phyloP scores from a whole-genome alignment of 2,888 invertebrate species.

The Crioceris asparagi region DNA sequence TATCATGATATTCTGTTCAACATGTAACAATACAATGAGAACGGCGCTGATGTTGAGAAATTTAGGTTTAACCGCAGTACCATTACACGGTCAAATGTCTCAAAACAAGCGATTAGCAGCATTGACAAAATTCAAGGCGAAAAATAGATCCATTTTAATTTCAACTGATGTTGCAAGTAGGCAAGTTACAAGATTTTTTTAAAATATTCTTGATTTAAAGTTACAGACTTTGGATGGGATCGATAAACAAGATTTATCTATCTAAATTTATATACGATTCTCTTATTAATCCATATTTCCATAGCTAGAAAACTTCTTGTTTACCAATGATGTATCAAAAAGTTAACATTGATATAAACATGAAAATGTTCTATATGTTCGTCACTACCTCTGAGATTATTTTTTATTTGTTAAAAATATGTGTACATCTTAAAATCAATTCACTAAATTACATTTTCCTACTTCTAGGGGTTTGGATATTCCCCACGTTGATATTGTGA shows the following conservation, averaged over 20 bases:
- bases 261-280: too few relatives aligned
- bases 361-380: slow-evolving; percentile 17
- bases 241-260: too few relatives aligned
- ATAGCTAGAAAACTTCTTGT: neutral
- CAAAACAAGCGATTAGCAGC: slow-evolving; percentile 94
- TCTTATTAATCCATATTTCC: too few relatives aligned
- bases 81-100: slow-evolving; percentile 98
- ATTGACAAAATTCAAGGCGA: slow-evolving; percentile 91
- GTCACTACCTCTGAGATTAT: slow-evolving; percentile 31
- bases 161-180: slow-evolving; percentile 98
- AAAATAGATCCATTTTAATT: slow-evolving; percentile 85
- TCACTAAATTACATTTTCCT: slow-evolving; percentile 7
- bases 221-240: too few relatives aligned
- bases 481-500: slow-evolving; percentile 95
- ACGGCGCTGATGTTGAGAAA: slow-evolving; percentile 81
- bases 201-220: too few relatives aligned
- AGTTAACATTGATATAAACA: slow-evolving; percentile 12
- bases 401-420: neutral
- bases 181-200: slow-evolving; percentile 46
- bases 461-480: slow-evolving; percentile 85
- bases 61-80: slow-evolving; percentile 87
- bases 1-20: slow-evolving; percentile 94
- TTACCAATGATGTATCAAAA: slow-evolving; percentile 20
- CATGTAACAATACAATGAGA: slow-evolving; percentile 85
- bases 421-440: neutral